Conservation (phyloP, 2,113 vertebrate genomes). For the Leiothrix lutea region DNA sequence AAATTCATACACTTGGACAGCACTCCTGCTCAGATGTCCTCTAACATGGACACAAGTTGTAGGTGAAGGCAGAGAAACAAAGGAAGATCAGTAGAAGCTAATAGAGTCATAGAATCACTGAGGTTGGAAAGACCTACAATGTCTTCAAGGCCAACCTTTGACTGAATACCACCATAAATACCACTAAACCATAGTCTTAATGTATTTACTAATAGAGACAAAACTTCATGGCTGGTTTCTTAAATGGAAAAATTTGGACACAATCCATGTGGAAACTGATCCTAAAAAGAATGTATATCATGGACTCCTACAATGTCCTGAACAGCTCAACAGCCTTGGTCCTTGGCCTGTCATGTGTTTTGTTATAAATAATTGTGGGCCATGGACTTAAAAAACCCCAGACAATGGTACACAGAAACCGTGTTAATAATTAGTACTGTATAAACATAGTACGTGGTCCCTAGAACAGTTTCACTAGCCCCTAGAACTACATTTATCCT, state of each 20-base stretch:
- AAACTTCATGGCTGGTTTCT: neutral
- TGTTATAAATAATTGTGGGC: neutral
- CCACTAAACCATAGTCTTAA: neutral
- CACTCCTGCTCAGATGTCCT: neutral
- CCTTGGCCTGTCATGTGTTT: accelerated
- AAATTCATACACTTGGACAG: neutral
- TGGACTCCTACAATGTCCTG: neutral
- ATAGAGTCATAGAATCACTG: neutral
- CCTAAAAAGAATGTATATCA: neutral
- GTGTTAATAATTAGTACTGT: neutral
- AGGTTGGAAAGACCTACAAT: neutral
- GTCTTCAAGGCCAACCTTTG: neutral
- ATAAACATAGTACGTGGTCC: neutral
- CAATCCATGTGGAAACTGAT: neutral
- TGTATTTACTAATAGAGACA: neutral
- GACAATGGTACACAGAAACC: neutral
- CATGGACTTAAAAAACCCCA: neutral
- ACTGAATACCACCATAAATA: neutral
- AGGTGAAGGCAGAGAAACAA: neutral
- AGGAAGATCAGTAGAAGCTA: neutral
- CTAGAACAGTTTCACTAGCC: neutral
- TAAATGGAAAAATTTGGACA: neutral
- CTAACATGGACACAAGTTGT: neutral
- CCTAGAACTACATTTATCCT: neutral
- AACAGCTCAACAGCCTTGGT: neutral